Conservation (phyloP, 2,888 invertebrate species). For the Gortyna flavago region DNA sequence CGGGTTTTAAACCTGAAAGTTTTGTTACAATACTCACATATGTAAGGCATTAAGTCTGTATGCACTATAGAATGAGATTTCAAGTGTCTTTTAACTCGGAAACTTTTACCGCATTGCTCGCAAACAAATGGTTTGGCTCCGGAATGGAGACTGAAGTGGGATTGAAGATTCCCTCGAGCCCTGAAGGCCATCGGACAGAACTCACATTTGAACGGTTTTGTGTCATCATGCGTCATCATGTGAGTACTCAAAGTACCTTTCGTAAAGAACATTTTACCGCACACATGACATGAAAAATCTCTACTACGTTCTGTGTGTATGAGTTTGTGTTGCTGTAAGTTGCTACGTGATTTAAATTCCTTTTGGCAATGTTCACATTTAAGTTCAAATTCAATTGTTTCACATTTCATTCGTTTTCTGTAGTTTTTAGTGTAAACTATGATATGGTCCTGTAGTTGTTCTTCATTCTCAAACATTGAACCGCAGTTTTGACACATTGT, state of each 20-base stretch:
- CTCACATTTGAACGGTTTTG: slow-evolving; percentile 84
- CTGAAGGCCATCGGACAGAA: slow-evolving; percentile 84
- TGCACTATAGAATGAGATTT: slow-evolving; percentile 87
- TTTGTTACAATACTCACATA: slow-evolving; percentile 85
- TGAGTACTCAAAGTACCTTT: slow-evolving; percentile 86
- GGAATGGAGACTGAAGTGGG: slow-evolving; percentile 84
- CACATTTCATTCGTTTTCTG: slow-evolving; percentile 72
- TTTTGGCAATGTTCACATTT: slow-evolving; percentile 84
- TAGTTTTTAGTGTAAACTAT: slow-evolving; percentile 74
- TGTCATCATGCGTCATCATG: slow-evolving; percentile 84
- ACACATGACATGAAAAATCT: slow-evolving; percentile 85
- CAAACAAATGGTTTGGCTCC: slow-evolving; percentile 86
- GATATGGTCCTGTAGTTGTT: slow-evolving; percentile 81
- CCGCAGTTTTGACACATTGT: slow-evolving; percentile 82
- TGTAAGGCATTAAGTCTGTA: slow-evolving; percentile 85
- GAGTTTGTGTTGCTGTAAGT: slow-evolving; percentile 81
- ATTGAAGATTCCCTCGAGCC: slow-evolving; percentile 84
- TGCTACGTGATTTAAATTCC: slow-evolving; percentile 83
- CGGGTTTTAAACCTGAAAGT: slow-evolving; percentile 86
- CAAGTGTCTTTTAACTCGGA: slow-evolving; percentile 84
- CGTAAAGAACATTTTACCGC: slow-evolving; percentile 88
- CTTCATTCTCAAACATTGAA: slow-evolving; percentile 75
- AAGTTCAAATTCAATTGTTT: slow-evolving; percentile 71
- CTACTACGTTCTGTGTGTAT: slow-evolving; percentile 85
- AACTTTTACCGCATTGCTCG: slow-evolving; percentile 87